These are phyloP conservation scores for Dynastes grantii DNA, from an alignment of 2,888 invertebrate species.

Conservation along the genomic window DNA sequence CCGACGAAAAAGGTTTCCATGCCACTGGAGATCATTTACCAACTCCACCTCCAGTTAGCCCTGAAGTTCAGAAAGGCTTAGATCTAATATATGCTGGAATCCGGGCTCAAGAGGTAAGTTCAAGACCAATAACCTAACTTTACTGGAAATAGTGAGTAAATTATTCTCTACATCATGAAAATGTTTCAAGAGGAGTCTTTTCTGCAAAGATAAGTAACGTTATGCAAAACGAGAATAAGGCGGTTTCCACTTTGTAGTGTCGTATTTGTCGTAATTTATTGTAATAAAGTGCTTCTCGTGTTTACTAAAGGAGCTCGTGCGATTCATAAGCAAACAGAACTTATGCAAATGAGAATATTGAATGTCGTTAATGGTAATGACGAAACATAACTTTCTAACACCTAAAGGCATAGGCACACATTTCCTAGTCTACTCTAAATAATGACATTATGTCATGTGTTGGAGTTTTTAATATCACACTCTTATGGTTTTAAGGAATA, in stretches of 20 bases:
- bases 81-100: conserved; percentile 91
- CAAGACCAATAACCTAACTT: too few species aligned
- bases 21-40: conserved; percentile 88
- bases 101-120: conserved; percentile 75
- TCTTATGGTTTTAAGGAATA: background rate
- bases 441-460: conserved; percentile 5
- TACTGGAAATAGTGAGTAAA: background rate
- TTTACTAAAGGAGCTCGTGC: background rate
- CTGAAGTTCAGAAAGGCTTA: conserved; percentile 89
- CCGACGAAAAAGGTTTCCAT: conserved; percentile 88
- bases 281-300: background rate
- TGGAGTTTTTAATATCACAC: background rate
- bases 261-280: background rate
- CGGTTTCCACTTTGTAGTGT: too few species aligned
- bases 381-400: conserved; percentile 12
- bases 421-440: conserved; percentile 11
- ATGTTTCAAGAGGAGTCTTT: background rate
- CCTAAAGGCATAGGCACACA: background rate
- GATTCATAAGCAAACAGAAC: background rate
- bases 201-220: conserved; percentile 1
- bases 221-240: too few species aligned
- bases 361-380: background rate
- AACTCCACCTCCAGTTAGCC: conserved; percentile 87
- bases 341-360: conserved; percentile 1
- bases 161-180: conserved; percentile 1